phyloP scores from a whole-genome alignment of 2,888 invertebrate species.

The Esperia sulphurella region DNA sequence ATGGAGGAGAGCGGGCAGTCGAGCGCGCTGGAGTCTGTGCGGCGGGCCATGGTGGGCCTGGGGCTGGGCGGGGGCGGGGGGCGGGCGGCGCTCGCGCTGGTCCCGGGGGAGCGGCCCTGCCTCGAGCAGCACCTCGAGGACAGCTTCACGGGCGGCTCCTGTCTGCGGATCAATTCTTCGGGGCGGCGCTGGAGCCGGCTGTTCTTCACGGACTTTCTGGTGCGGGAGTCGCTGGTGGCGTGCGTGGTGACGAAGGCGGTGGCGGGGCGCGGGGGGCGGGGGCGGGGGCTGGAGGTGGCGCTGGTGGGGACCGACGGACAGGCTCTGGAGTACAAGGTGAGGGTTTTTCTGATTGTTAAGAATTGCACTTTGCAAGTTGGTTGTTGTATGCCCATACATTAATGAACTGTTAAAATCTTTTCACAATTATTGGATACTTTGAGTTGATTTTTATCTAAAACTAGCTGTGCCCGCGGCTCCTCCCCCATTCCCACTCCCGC shows the following conservation, averaged over 20 bases:
- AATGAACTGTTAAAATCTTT: too few relatives aligned
- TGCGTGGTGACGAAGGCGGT: conserved; percentile 59
- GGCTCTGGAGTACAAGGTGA: too few relatives aligned
- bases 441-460: too few relatives aligned
- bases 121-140: conserved; percentile 54
- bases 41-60: too few relatives aligned
- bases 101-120: conserved; percentile 25
- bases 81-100: neutral
- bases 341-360: too few relatives aligned
- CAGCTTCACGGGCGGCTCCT: conserved; percentile 74
- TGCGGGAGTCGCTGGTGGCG: conserved; percentile 39
- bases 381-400: too few relatives aligned
- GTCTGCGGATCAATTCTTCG: conserved; percentile 60
- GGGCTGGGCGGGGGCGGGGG: neutral
- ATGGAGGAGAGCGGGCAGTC: too few relatives aligned
- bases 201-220: conserved; percentile 55
- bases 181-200: conserved; percentile 34
- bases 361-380: too few relatives aligned
- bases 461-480: too few relatives aligned
- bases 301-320: conserved; percentile 17
- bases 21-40: too few relatives aligned
- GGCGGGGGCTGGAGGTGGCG: conserved; percentile 40
- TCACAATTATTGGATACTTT: too few relatives aligned
- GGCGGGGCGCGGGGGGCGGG: conserved; percentile 30
- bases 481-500: too few relatives aligned